phyloP scores from a whole-genome alignment of 2,797 vertebrate species.

The Cuniculus paca region DNA sequence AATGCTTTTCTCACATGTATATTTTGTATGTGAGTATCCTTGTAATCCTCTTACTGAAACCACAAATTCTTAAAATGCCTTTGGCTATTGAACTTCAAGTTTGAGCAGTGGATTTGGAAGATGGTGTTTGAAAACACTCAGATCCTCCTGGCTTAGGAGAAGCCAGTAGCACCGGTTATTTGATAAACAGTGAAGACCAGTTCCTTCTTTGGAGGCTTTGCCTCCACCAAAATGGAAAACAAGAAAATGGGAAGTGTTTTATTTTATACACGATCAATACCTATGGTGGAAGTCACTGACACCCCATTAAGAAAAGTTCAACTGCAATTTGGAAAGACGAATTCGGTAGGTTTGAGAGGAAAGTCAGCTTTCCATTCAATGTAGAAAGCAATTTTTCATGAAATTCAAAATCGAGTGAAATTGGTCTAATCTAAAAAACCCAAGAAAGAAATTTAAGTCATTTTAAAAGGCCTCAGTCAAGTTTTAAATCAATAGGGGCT shows the following conservation, averaged over 20 bases:
- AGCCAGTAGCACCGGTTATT: not conserved
- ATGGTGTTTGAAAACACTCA: not conserved
- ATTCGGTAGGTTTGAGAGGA: not conserved
- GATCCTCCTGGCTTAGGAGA: not conserved
- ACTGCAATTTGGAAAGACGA: conserved; percentile 44
- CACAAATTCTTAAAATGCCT: not conserved
- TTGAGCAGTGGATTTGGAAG: not conserved
- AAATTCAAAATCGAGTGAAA: conserved; percentile 73
- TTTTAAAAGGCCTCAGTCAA: conserved; percentile 64
- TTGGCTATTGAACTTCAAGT: not conserved
- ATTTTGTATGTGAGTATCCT: not conserved
- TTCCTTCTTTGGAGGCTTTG: not conserved
- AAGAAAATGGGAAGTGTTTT: conserved; percentile 68
- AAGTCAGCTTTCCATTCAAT: conserved; percentile 40
- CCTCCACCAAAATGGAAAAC: not conserved
- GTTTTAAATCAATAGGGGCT: conserved; percentile 65
- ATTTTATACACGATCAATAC: conserved; percentile 71
- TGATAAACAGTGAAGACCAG: not conserved
- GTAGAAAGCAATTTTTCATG: conserved; percentile 50
- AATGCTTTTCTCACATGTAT: not conserved
- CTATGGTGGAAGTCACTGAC: conserved; percentile 65
- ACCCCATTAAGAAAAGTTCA: conserved; percentile 67
- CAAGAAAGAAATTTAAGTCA: conserved; percentile 65
- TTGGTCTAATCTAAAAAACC: conserved; percentile 62
- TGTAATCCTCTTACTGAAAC: not conserved